Percentiles rank a stretch among this genome's conserved stretches.
These are phyloP conservation scores for Pantherophis vulpinus DNA, from an alignment of 2,797 vertebrate genomes.

Conservation along the genomic window DNA sequence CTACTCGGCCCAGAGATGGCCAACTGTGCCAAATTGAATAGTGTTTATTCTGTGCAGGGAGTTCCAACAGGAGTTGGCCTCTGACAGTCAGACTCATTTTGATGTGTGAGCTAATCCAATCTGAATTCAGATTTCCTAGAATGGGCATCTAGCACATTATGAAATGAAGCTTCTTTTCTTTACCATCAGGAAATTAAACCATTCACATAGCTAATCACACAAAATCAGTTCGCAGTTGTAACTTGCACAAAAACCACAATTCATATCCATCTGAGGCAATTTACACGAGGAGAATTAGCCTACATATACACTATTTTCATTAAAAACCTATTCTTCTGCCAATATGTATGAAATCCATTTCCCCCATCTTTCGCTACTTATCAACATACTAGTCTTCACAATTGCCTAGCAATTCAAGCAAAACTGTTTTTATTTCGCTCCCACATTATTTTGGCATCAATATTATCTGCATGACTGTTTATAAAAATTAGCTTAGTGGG, in stretches of 20 bases:
- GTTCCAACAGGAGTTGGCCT: conserved; percentile 22
- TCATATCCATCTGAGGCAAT: not conserved
- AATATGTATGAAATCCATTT: not conserved
- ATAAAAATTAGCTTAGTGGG: not conserved
- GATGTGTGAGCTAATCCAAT: conserved; percentile 42
- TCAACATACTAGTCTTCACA: not conserved
- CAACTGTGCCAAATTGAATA: conserved; percentile 23
- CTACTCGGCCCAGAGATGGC: conserved; percentile 15
- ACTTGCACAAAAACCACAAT: not conserved
- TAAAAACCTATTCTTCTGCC: not conserved
- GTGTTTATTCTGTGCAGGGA: conserved; percentile 12
- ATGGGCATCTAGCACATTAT: conserved; percentile 15
- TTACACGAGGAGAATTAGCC: not conserved
- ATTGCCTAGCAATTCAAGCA: not conserved
- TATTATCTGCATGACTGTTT: not conserved
- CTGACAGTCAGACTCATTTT: conserved; percentile 26
- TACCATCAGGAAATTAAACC: conserved; percentile 17
- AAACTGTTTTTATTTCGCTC: not conserved
- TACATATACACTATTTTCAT: not conserved
- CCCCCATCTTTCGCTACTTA: not conserved
- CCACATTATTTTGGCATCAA: not conserved
- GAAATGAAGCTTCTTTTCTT: conserved; percentile 11
- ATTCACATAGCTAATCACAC: conserved; percentile 1
- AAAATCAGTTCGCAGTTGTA: not conserved
- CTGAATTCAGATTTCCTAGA: conserved; percentile 31